Conservation (phyloP, 37 sponge, comb jelly and placozoan species). For the Mnemiopsis leidyi region DNA sequence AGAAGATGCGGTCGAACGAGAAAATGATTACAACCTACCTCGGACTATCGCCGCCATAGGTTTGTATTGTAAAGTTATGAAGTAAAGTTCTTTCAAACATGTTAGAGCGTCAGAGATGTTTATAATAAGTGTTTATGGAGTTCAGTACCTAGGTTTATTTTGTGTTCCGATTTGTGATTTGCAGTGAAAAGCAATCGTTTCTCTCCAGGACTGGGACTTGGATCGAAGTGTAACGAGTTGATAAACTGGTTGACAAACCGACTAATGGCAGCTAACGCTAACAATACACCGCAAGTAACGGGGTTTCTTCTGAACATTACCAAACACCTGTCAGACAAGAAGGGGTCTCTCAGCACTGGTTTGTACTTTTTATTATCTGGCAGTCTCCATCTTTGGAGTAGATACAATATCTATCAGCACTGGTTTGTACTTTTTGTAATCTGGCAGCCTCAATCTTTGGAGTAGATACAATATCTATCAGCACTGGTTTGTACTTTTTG, state of each 20-base stretch:
- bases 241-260: slow-evolving; percentile 50
- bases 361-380: background rate
- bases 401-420: no score
- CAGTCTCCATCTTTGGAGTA: no score
- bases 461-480: no score
- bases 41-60: slow-evolving; percentile 29
- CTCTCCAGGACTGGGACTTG: slow-evolving; percentile 42
- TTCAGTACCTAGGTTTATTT: no score
- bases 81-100: no score
- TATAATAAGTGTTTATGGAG: no score
- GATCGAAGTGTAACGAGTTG: background rate
- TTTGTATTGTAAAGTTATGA: background rate
- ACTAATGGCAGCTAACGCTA: background rate
- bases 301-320: slow-evolving; percentile 47
- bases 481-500: no score
- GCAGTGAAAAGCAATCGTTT: no score
- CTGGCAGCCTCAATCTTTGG: no score
- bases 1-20: slow-evolving; percentile 13
- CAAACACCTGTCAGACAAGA: slow-evolving; percentile 12
- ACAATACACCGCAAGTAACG: slow-evolving; percentile 3
- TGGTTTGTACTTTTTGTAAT: no score
- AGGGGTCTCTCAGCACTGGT: slow-evolving; percentile 36
- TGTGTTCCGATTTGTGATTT: no score
- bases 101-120: no score
- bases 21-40: slow-evolving; percentile 7